A percentile compares a stretch with the other conserved stretches of the same genome.
Conservation (phyloP, 1,140 invertebrate genomes). For the Drosophila parvula region DNA sequence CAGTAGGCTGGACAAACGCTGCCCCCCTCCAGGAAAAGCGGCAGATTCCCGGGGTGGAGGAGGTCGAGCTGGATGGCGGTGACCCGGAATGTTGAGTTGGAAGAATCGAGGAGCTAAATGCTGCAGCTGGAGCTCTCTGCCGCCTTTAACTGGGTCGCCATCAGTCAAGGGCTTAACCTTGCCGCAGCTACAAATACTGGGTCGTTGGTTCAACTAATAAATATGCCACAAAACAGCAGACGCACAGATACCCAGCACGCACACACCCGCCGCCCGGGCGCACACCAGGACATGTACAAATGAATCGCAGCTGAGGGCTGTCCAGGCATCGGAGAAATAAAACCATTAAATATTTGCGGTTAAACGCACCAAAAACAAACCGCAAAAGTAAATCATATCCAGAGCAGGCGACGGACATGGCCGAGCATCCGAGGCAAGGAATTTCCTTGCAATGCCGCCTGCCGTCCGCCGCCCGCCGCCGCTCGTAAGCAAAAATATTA, state of each 20-base stretch:
- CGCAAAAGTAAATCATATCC: conserved; percentile 81
- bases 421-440: conserved; percentile 53
- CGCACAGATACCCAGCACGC: conserved; percentile 35
- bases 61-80: conserved; percentile 8
- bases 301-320: conserved; percentile 76
- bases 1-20: neutral
- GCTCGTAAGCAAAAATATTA: conserved; percentile 77
- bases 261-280: conserved; percentile 12
- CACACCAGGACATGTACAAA: conserved; percentile 60
- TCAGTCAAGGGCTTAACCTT: conserved; percentile 67
- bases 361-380: conserved; percentile 82
- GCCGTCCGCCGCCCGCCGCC: conserved; percentile 1
- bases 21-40: too few species aligned
- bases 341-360: conserved; percentile 83
- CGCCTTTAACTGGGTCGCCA: conserved; percentile 51
- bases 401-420: conserved; percentile 69
- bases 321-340: conserved; percentile 59
- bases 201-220: conserved; percentile 74
- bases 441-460: conserved; percentile 37
- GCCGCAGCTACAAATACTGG: conserved; percentile 61
- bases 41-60: neutral
- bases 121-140: conserved; percentile 1
- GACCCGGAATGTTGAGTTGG: neutral
- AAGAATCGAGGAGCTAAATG: neutral
- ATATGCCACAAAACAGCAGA: conserved; percentile 69